Evolutionary conservation across 2,888 invertebrate species (phyloP).

Genomic region (Psylliodes chrysocephalus): DNA sequence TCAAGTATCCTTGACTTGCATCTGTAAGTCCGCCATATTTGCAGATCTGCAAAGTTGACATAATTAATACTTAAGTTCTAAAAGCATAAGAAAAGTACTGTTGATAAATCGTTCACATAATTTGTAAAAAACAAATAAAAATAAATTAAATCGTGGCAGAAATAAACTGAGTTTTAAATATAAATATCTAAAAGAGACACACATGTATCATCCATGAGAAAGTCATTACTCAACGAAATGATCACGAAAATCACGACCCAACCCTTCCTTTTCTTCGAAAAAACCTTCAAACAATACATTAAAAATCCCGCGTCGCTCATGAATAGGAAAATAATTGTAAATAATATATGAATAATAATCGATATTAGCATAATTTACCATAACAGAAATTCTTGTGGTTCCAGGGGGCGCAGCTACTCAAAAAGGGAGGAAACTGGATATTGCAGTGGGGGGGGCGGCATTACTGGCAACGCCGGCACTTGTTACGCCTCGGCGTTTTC

Average conservation of each 20-base stretch:
- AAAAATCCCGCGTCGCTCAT: constrained; percentile 2
- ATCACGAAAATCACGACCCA: neutral
- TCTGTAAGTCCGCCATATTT: no score
- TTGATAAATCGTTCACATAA: no score
- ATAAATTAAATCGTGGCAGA: no score
- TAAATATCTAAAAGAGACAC: neutral
- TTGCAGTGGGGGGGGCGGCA: constrained; percentile 42
- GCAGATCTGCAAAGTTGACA: no score
- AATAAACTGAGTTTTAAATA: no score
- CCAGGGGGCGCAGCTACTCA: constrained; percentile 45
- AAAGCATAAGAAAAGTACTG: no score
- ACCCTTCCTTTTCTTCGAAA: constrained; percentile 5
- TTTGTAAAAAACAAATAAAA: no score
- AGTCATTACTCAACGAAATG: constrained; percentile 9
- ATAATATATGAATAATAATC: constrained; percentile 18
- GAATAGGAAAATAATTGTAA: constrained; percentile 18
- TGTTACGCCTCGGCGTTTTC: constrained; percentile 28
- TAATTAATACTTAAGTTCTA: no score
- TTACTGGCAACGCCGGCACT: constrained; percentile 24
- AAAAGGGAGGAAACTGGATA: constrained; percentile 45
- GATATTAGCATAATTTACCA: constrained; percentile 52
- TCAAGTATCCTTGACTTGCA: no score
- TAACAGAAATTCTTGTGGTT: constrained; percentile 40
- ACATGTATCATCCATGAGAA: neutral
- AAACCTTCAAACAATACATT: constrained; percentile 1